These are phyloP conservation scores for Sebastes trivittatus DNA, from an alignment of 2,797 vertebrate species.

Conservation along the genomic window DNA sequence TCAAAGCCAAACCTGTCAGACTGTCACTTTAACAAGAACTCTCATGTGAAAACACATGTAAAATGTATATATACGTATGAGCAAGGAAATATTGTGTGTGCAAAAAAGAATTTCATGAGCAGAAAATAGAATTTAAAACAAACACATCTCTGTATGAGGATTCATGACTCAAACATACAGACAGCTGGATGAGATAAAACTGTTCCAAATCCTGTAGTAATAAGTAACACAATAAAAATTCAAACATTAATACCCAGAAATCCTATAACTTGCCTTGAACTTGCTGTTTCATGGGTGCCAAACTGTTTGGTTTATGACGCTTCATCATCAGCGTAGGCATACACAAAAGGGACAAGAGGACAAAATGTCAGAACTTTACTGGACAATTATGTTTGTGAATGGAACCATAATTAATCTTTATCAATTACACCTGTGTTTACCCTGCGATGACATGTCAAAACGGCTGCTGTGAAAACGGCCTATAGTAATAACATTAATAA, in stretches of 20 bases:
- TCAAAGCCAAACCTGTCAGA: background rate
- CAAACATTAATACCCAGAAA: background rate
- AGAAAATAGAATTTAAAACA: background rate
- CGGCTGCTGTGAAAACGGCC: too few species aligned
- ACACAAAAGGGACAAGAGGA: too few species aligned
- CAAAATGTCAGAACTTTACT: too few species aligned
- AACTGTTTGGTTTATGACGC: background rate
- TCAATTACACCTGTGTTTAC: too few species aligned
- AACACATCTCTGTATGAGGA: background rate
- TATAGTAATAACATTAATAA: background rate
- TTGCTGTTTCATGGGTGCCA: background rate
- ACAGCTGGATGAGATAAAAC: background rate
- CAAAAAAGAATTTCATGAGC: background rate
- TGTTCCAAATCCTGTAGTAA: too few species aligned
- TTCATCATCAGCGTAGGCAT: too few species aligned
- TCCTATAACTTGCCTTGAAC: background rate
- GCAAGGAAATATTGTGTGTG: background rate
- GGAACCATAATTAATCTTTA: too few species aligned
- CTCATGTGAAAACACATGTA: background rate
- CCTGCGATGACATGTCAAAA: too few species aligned
- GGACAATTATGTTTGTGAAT: too few species aligned
- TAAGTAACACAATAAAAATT: too few species aligned
- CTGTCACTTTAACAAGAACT: background rate
- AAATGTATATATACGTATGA: background rate
- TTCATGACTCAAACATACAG: too few species aligned